Evolutionary conservation across 1,140 invertebrate species (phyloP).

Genomic region (Callitettix versicolor): DNA sequence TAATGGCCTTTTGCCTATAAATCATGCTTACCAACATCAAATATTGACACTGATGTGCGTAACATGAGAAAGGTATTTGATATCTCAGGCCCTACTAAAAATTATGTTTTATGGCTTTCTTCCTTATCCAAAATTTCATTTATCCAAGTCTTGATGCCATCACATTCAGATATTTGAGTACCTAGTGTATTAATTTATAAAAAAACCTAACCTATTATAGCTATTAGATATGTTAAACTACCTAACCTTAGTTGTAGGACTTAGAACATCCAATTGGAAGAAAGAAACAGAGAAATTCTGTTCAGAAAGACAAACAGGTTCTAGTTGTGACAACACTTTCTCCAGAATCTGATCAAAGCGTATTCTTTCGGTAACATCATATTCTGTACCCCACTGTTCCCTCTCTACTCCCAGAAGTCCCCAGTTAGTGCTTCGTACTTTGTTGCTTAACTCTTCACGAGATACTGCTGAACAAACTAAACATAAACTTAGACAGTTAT

Average conservation of each 20-base stretch:
- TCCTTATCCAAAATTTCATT: too few species aligned
- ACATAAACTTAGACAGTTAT: neutral
- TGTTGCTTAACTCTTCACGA: neutral
- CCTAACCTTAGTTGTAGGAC: conserved; percentile 35
- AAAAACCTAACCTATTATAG: too few species aligned
- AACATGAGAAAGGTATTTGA: too few species aligned
- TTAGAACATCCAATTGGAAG: conserved; percentile 69
- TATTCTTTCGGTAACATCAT: conserved; percentile 42
- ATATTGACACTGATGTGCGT: too few species aligned
- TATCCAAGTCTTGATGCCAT: too few species aligned
- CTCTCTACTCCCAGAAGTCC: conserved; percentile 48
- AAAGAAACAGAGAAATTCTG: conserved; percentile 93
- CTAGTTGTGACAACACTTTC: conserved; percentile 74
- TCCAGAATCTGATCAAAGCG: conserved; percentile 65
- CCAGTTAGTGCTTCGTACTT: conserved; percentile 9
- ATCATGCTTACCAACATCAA: too few species aligned
- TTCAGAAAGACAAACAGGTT: conserved; percentile 85
- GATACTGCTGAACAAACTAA: neutral
- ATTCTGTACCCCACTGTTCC: conserved; percentile 42
- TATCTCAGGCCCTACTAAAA: too few species aligned
- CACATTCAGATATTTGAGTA: too few species aligned
- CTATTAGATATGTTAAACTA: too few species aligned
- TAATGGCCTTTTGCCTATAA: too few species aligned
- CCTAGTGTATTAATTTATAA: too few species aligned
- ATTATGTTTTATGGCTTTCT: too few species aligned